Evolutionary conservation across 2,888 invertebrate genomes (phyloP).

Genomic region (Octodonta nipae): DNA sequence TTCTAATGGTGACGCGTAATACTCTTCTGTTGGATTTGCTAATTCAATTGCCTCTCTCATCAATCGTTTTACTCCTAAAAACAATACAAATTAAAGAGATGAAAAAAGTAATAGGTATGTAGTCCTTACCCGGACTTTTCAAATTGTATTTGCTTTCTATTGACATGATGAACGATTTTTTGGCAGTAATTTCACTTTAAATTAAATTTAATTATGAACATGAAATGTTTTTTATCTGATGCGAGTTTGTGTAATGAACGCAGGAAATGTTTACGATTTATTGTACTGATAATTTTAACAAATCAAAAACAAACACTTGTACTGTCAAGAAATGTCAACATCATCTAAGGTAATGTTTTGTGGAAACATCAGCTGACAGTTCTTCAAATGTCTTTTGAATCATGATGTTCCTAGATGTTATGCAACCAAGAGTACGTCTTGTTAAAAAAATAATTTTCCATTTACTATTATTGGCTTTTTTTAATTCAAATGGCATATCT

Average conservation of each 20-base stretch:
- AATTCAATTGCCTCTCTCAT: slow-evolving; percentile 86
- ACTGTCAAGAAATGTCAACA: slow-evolving; percentile 6
- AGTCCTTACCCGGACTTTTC: slow-evolving; percentile 44
- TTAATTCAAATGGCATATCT: too few relatives aligned
- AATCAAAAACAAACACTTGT: slow-evolving; percentile 15
- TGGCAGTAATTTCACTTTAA: slow-evolving; percentile 2
- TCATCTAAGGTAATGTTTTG: too few relatives aligned
- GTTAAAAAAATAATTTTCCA: too few relatives aligned
- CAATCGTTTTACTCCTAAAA: slow-evolving; percentile 73
- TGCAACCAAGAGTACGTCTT: too few relatives aligned
- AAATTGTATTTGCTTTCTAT: slow-evolving; percentile 45
- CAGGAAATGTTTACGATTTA: too few relatives aligned
- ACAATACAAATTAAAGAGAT: background rate
- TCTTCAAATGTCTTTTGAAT: too few relatives aligned
- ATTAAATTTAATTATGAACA: too few relatives aligned
- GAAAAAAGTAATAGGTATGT: background rate
- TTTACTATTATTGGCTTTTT: too few relatives aligned
- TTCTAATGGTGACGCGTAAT: slow-evolving; percentile 77
- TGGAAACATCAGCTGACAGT: too few relatives aligned
- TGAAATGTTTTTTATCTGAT: too few relatives aligned
- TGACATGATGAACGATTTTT: slow-evolving; percentile 27
- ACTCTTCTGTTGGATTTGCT: slow-evolving; percentile 75
- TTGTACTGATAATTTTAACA: slow-evolving; percentile 10
- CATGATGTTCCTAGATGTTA: too few relatives aligned
- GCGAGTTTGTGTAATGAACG: too few relatives aligned